Base-by-base conservation (phyloP, 1,140 invertebrate genomes). In the Eciton burchellii region DNA sequence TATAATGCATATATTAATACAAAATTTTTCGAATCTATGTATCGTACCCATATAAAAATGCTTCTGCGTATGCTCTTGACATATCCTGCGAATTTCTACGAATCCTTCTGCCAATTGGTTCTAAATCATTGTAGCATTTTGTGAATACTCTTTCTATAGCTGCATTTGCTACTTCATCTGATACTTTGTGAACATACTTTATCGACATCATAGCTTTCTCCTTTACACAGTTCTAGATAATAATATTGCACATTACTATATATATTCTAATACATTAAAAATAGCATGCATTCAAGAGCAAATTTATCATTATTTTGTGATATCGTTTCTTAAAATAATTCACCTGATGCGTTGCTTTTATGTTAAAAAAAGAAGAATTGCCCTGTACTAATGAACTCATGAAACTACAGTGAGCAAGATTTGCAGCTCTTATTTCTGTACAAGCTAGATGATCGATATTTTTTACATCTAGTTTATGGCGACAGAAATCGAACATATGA, bases 401-500 rank as follows among this genome's bases (percentile, higher is more conserved):
- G 89, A 98, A 98, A 74, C 97, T 98, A 91, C 98, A 99, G 93
- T 99, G 98, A 0, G 97, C 97, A 6, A 99, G 94, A 93, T 98
- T 99, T 0, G 98, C 98, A 6, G 98, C 98, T 87, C 97, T 93
- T 83, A 99, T 97, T 95, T 99, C 99, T 0, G 98, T 98, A 91
- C 99, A 99, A 0, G 98, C 98, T 54, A 99, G 92, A 94, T 99
- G 99, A 89, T 99, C 96, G 73, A 98, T 94, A 92, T 99, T 98
- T 85, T 95, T 97, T 86, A 98, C 98, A 91, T 99, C 97, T 47
- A 99, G 91, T 71, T 99, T 96, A 85, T 98, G 97, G 57, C 96
- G 95, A 93, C 98, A 99, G 89, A 96, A 97, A 92, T 99, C 99
- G 93, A 99, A 99, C 97, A 99, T 99, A 92, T 99, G 99, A 56